Conservation (phyloP, 2,113 vertebrate genomes). For the Thamnaconus septentrionalis region DNA sequence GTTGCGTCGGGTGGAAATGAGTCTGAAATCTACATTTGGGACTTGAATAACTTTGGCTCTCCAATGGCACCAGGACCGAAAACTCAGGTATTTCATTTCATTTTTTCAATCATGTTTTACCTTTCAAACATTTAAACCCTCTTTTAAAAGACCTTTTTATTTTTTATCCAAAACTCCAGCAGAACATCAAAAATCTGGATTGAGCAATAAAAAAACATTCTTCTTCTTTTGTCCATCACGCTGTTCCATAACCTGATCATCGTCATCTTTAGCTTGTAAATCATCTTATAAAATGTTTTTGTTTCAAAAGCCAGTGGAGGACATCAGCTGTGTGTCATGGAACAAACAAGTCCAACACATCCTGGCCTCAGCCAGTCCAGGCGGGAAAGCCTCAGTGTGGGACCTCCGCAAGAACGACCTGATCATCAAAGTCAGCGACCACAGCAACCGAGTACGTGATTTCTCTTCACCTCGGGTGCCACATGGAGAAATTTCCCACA, state of each 20-base stretch:
- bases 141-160: too few species aligned
- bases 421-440: constrained; percentile 98
- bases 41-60: constrained; percentile 91
- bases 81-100: constrained; percentile 82
- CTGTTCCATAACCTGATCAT: neutral
- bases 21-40: constrained; percentile 99
- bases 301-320: constrained; percentile 83
- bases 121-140: too few species aligned
- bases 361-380: constrained; percentile 86
- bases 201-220: too few species aligned
- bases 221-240: neutral
- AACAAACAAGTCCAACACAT: constrained; percentile 82
- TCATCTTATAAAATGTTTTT: neutral
- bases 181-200: neutral
- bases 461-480: neutral
- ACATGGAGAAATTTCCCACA: neutral
- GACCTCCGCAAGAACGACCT: constrained; percentile 96
- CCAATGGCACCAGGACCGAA: constrained; percentile 97
- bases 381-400: constrained; percentile 91
- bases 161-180: neutral
- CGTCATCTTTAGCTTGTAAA: neutral
- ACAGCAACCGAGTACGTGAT: constrained; percentile 87
- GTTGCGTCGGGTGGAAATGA: constrained; percentile 95
- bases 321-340: constrained; percentile 85
- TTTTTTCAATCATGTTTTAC: neutral